These are phyloP conservation scores for Fragum whitleyi DNA, from an alignment of 2,888 invertebrate species.

Conservation along the genomic window DNA sequence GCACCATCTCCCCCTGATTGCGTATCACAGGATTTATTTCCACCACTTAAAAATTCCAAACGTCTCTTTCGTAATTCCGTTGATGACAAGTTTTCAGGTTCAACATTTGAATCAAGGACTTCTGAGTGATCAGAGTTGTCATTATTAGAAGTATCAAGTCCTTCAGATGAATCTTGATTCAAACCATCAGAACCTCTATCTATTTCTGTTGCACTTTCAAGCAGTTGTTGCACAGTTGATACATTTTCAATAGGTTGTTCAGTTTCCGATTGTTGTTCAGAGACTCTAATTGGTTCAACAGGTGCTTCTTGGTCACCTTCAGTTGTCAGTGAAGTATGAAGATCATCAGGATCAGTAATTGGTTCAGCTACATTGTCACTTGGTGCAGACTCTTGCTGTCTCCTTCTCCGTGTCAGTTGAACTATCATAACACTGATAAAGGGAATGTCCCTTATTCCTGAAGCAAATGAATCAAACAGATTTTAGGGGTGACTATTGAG, in stretches of 20 bases:
- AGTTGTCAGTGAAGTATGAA: neutral
- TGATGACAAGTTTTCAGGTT: slow-evolving; percentile 28
- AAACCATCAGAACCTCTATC: neutral
- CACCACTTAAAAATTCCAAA: slow-evolving; percentile 58
- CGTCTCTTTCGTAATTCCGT: slow-evolving; percentile 67
- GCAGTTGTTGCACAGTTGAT: neutral
- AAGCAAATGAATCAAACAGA: slow-evolving; percentile 29
- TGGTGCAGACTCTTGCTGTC: neutral
- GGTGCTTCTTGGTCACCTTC: neutral
- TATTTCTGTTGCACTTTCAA: neutral
- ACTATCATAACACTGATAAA: slow-evolving; percentile 80
- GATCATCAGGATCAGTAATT: neutral
- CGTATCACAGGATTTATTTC: slow-evolving; percentile 15
- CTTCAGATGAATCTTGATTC: neutral
- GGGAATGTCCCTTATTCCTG: slow-evolving; percentile 89
- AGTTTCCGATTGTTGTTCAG: neutral
- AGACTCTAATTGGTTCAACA: neutral
- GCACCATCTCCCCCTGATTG: neutral
- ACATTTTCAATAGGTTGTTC: neutral
- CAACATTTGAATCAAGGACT: neutral
- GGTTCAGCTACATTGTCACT: neutral
- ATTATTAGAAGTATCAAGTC: neutral
- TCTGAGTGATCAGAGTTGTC: neutral
- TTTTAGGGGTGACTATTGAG: too few species aligned
- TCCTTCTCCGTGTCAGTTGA: slow-evolving; percentile 71